A percentile compares a stretch with the other conserved stretches of the same genome.
phyloP scores from a whole-genome alignment of 2,113 vertebrate genomes.

The Plectropomus leopardus region DNA sequence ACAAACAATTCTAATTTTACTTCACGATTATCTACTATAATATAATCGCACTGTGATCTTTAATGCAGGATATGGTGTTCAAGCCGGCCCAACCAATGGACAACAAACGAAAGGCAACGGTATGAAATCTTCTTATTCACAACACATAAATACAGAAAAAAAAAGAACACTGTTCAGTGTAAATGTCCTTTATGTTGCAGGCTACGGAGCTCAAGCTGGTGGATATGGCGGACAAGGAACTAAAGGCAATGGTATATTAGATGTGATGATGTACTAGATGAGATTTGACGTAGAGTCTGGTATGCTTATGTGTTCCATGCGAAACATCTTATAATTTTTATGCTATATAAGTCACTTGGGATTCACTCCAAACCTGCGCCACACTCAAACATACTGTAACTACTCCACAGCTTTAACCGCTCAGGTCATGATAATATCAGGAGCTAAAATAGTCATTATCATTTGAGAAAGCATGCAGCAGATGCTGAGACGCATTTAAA shows the following conservation, averaged over 20 bases:
- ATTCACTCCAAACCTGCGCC: not conserved
- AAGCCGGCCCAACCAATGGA: constrained; percentile 44
- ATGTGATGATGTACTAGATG: not conserved
- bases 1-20: not conserved
- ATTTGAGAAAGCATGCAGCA: not conserved
- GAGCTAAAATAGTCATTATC: not conserved
- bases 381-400: not conserved
- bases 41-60: not conserved
- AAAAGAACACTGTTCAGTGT: not conserved
- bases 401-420: not conserved
- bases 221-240: constrained; percentile 48
- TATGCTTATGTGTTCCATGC: not conserved
- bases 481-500: not conserved
- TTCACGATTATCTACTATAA: not conserved
- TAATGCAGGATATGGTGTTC: constrained; percentile 63
- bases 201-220: constrained; percentile 49
- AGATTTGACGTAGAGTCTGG: not conserved
- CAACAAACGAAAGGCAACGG: constrained; percentile 68
- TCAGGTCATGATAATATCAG: not conserved
- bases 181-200: constrained; percentile 36
- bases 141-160: not conserved
- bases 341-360: not conserved
- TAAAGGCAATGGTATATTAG: constrained; percentile 59
- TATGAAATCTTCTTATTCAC: not conserved
- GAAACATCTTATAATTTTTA: not conserved